A percentile compares a stretch with the other conserved stretches of the same genome.
Evolutionary conservation across 1,140 invertebrate genomes (phyloP).

Genomic region (Diorhabda carinulata): DNA sequence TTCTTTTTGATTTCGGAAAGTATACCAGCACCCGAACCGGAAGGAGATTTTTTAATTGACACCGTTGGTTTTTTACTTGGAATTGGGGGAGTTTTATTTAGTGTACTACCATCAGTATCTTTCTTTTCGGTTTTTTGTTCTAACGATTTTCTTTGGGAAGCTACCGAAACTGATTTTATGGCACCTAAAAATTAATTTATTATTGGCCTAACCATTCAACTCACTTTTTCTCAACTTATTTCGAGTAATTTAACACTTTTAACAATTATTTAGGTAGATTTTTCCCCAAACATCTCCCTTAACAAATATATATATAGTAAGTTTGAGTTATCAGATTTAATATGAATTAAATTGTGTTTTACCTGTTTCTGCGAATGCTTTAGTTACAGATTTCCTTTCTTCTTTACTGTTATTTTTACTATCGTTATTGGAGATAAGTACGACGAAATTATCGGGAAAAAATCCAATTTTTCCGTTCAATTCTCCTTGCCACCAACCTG

Average conservation of each 20-base stretch:
- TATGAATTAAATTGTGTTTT: no score
- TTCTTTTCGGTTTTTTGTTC: conserved; percentile 48
- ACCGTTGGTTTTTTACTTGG: conserved; percentile 58
- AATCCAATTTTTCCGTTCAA: conserved; percentile 82
- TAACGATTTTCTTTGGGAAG: conserved; percentile 52
- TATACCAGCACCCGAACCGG: conserved; percentile 51
- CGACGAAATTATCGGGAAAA: conserved; percentile 96
- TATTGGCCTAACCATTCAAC: no score
- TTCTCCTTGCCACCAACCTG: conserved; percentile 97
- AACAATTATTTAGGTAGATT: no score
- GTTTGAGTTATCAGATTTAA: no score
- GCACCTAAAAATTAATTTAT: conserved; percentile 14
- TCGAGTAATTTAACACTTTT: no score
- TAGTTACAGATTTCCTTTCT: conserved; percentile 19
- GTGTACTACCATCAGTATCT: conserved; percentile 27
- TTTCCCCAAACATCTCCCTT: no score
- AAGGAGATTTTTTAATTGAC: conserved; percentile 61
- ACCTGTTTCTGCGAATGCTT: conserved; percentile 16
- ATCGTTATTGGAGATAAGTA: conserved; percentile 48
- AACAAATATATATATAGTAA: no score
- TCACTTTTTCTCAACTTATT: no score
- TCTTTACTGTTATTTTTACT: conserved; percentile 23
- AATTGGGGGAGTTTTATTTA: conserved; percentile 41
- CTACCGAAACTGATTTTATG: conserved; percentile 46
- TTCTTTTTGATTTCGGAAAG: conserved; percentile 59